Base-by-base conservation (phyloP, 2,797 vertebrate genomes). In the Diplodus sargus region DNA sequence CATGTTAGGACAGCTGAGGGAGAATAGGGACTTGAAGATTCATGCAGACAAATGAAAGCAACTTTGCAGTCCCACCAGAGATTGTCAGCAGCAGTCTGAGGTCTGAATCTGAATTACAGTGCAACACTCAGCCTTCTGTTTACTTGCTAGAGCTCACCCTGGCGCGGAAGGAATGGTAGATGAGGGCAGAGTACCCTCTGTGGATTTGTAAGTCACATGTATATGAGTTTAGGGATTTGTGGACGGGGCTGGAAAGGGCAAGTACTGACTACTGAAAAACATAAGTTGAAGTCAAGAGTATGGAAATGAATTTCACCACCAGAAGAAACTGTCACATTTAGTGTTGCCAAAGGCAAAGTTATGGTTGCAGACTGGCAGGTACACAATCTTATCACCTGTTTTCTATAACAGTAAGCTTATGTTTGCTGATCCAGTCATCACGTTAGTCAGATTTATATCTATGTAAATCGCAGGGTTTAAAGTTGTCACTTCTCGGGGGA, bases 41-140 rank as follows among this genome's bases (percentile, higher is more conserved):
- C 64, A 78, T 81, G 81, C 71, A 81, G 84, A 85, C 81, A 85
- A 90, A 90, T 85, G 70, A 85, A 89, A 87, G 87, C 74, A 82
- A 71, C 78, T 28, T 56, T 72, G 28, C 64, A 66, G 78, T 83
- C 83, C 83, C 85, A 72, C 54, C 52, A 78, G 81, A 84, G 80
- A 84, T 54, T 80, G 84, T 92, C 86, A 86, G 76, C 80, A 70
- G 74, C 78, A 79, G 77, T 90, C 82, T 81, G 76, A 83, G 80
- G 74, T 74, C 79, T 83, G 85, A 89, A 85, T 90, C 59, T 67
- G 76, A 89, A 88, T 88, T 79, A 72, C 63, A 67, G 67, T 80
- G 70, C 76, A 47, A 63, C 74, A 47, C 76, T 82, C 79, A 62
- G 68, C 47, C 34, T 18, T 74, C 56, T 91, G 87, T 91, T 91